Percentiles rank a stretch among this genome's conserved stretches.
phyloP scores from a whole-genome alignment of 2,113 vertebrate species.

The Neoarius graeffei region DNA sequence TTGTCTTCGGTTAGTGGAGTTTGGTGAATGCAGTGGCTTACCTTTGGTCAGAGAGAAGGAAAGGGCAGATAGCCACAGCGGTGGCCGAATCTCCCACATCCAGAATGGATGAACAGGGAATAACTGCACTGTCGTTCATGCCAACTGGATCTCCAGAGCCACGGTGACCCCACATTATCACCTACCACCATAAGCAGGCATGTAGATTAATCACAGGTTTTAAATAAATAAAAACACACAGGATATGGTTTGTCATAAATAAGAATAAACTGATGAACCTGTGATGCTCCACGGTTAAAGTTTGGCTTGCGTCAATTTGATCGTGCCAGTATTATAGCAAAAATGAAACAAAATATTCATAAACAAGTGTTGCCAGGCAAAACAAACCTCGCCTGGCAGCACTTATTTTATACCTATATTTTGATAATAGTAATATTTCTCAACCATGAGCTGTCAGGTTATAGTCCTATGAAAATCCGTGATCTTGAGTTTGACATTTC shows the following conservation, averaged over 20 bases:
- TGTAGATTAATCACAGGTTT: neutral
- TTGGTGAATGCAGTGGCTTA: constrained; percentile 54
- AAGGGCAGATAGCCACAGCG: constrained; percentile 80
- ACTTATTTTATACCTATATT: too few relatives aligned
- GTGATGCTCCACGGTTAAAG: neutral
- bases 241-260: neutral
- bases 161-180: constrained; percentile 87
- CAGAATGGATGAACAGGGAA: constrained; percentile 82
- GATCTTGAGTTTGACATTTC: too few relatives aligned
- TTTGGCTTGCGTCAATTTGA: neutral
- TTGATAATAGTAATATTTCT: too few relatives aligned
- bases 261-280: neutral
- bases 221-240: neutral
- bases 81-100: constrained; percentile 89
- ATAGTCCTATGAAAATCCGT: too few relatives aligned
- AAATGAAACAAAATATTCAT: neutral
- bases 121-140: constrained; percentile 59
- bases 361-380: too few relatives aligned
- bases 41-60: constrained; percentile 75
- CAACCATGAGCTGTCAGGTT: too few relatives aligned
- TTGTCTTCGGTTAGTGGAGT: neutral
- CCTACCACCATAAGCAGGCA: constrained; percentile 69
- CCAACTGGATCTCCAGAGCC: constrained; percentile 55
- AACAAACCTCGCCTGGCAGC: too few relatives aligned
- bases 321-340: neutral